These are phyloP conservation scores for Manis pentadactyla DNA, from an alignment of 2,797 vertebrate species.

Conservation along the genomic window DNA sequence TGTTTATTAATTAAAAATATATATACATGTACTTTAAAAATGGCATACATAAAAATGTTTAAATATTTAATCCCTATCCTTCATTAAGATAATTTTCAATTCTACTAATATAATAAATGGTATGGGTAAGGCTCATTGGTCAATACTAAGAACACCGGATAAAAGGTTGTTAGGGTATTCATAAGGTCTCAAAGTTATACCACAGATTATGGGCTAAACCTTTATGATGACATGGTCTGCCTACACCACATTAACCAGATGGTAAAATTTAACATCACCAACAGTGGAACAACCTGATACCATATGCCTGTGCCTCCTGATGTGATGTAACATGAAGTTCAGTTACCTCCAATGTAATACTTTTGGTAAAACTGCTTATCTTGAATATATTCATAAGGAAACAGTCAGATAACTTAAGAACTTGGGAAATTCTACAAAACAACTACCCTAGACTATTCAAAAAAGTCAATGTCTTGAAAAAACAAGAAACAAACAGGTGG, in stretches of 20 bases:
- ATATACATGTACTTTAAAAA: neutral
- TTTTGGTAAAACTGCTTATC: conserved; percentile 35
- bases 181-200: neutral
- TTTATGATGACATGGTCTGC: neutral
- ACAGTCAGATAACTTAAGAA: conserved; percentile 14
- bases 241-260: conserved; percentile 22
- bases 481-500: neutral
- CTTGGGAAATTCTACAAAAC: neutral
- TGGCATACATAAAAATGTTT: neutral
- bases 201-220: neutral
- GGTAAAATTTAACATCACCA: conserved; percentile 13
- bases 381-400: conserved; percentile 40
- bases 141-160: conserved; percentile 25
- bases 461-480: neutral
- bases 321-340: conserved; percentile 22
- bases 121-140: neutral
- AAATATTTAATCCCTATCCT: neutral
- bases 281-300: neutral
- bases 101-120: neutral
- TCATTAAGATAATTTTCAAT: conserved; percentile 20
- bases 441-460: neutral
- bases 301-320: neutral
- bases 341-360: neutral
- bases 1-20: neutral
- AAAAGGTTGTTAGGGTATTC: neutral